Conservation (phyloP, 2,888 invertebrate species). For the Myopa testacea region DNA sequence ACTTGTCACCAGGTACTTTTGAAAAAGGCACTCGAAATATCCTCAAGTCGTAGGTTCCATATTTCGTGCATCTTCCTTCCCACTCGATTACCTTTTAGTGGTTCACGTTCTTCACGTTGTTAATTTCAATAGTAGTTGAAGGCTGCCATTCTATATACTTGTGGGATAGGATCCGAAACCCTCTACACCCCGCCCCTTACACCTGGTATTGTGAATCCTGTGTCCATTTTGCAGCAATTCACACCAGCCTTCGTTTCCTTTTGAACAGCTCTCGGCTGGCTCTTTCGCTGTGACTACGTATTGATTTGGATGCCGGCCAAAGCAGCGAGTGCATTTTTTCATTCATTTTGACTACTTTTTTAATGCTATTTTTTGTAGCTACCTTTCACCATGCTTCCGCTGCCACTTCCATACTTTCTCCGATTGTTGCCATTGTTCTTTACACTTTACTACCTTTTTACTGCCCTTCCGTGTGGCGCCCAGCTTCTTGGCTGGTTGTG, state of each 20-base stretch:
- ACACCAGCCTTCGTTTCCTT: constrained; percentile 4
- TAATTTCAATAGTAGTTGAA: too few relatives aligned
- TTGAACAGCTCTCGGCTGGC: not conserved
- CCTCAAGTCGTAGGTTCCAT: not conserved
- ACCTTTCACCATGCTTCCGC: constrained; percentile 7
- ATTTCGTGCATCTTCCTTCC: not conserved
- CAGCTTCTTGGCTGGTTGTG: constrained; percentile 1
- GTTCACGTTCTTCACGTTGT: too few relatives aligned
- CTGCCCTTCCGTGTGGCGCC: not conserved
- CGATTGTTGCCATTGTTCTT: not conserved
- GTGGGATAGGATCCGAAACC: not conserved
- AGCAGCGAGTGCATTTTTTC: constrained; percentile 12
- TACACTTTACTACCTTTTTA: too few relatives aligned
- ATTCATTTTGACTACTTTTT: not conserved
- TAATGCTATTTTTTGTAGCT: not conserved
- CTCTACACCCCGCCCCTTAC: not conserved
- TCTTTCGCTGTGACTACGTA: not conserved
- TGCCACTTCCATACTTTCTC: not conserved
- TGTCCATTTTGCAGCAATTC: constrained; percentile 1
- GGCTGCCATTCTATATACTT: not conserved
- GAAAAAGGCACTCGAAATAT: too few relatives aligned
- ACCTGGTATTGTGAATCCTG: not conserved
- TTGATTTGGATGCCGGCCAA: constrained; percentile 35
- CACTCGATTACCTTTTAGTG: not conserved
- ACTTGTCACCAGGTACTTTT: too few relatives aligned